Evolutionary conservation across 1,140 invertebrate genomes (phyloP).

Genomic region (Arctopsyche grandis): DNA sequence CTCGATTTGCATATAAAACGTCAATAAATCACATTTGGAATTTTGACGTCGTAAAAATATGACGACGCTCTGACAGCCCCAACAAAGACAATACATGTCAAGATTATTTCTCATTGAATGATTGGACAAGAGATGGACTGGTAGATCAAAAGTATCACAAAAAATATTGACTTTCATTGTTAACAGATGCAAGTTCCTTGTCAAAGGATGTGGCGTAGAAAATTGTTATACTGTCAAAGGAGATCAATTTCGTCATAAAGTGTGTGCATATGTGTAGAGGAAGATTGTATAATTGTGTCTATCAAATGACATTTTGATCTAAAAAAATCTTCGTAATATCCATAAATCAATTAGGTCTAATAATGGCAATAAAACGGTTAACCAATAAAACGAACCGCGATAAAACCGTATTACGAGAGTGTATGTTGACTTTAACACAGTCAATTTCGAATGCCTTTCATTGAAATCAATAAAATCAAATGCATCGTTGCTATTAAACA

Average conservation of each 20-base stretch:
- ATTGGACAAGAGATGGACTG: no score
- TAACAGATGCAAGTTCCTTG: no score
- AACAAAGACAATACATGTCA: no score
- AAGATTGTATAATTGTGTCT: background rate
- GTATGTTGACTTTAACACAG: background rate
- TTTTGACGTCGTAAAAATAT: no score
- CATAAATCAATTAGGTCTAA: conserved; percentile 19
- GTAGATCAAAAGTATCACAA: no score
- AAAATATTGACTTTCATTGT: no score
- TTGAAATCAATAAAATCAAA: background rate
- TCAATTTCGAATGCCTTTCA: conserved; percentile 13
- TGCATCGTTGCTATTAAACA: background rate
- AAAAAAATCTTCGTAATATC: background rate
- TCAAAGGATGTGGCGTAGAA: no score
- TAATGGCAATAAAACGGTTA: conserved; percentile 27
- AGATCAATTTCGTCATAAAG: no score
- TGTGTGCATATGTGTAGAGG: no score
- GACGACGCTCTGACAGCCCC: no score
- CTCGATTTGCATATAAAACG: background rate
- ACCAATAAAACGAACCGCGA: background rate
- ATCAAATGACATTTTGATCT: background rate
- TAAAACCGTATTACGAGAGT: background rate
- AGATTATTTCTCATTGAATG: no score
- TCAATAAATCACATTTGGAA: background rate
- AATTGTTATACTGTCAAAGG: no score